Evolutionary conservation across 2,797 vertebrate genomes (phyloP), one percentile per base, ranked within the genome.

Genomic region (Gorsachius magnificus): DNA sequence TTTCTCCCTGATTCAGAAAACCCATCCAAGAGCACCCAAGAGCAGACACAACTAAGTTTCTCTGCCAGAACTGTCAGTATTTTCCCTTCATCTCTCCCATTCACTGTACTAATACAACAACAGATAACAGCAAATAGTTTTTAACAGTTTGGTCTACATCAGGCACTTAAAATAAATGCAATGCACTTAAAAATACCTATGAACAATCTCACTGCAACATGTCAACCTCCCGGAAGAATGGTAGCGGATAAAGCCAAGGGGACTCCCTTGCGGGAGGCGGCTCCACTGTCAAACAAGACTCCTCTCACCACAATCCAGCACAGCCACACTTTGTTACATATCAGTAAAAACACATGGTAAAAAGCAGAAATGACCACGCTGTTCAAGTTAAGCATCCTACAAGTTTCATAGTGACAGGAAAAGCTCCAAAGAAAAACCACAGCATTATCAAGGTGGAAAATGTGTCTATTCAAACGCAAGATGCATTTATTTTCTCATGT

Each of bases 281-380:
- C 64, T 74, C 12, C 7, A 33, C 64, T 91, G 78, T 83, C 82
- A 68, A 74, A 74, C 21, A 29, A 64, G 78, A 31, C 41, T 93
- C 50, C 63, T 84, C 70, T 64, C 50, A 51, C 76, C 79, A 57
- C 94, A 87, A 26, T 5, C 72, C 90, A 90, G 25, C 45, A 35
- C 35, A 70, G 56, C n/a, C 84, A 77, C 64, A 64, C 25, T 38
- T 90, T 43, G 25, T 78, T 31, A 64, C 12, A 0, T 96, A 96
- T 96, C 96, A 91, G 72, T 65, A 76, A 72, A 91, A 93, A 87
- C 95, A 95, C 22, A 89, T 45, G 76, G 72, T 7, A 46, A 50
- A 63, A 71, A 50, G 53, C 50, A 87, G 61, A 93, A 68, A 35
- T 78, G 41, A 86, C 87, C 69, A 81, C 58, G 26, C 17, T 45